Evolutionary conservation across 2,797 vertebrate genomes (phyloP).

Genomic region (Muscicapa comitata): DNA sequence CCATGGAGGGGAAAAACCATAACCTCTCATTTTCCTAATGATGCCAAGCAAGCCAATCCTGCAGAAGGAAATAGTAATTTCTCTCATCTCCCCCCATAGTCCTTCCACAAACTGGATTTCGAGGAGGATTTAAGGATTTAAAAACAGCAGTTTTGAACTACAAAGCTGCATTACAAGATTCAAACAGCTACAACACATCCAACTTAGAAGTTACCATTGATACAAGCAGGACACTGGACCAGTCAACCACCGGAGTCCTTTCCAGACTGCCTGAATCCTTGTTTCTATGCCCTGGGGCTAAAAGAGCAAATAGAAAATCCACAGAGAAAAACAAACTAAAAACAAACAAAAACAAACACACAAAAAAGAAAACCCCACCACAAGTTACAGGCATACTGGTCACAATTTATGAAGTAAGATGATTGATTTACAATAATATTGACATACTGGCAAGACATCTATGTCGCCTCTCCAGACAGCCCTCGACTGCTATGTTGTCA

Average conservation of each 20-base stretch:
- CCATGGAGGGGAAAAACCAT: not conserved
- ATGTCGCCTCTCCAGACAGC: not conserved
- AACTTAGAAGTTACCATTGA: not conserved
- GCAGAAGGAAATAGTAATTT: not conserved
- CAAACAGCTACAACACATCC: not conserved
- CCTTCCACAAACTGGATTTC: not conserved
- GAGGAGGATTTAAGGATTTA: not conserved
- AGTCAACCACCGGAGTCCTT: accelerated
- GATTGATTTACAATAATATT: not conserved
- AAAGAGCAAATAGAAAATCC: not conserved
- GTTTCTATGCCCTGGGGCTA: not conserved
- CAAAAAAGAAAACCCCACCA: too few species aligned
- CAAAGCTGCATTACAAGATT: not conserved
- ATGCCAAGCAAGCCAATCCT: not conserved
- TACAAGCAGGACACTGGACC: not conserved
- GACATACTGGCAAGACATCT: not conserved
- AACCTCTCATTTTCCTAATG: not conserved
- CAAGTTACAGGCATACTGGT: not conserved
- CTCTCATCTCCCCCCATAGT: not conserved
- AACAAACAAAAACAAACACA: too few species aligned
- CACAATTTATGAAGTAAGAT: not conserved
- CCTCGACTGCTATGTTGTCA: accelerated
- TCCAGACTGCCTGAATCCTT: not conserved
- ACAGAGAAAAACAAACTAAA: not conserved
- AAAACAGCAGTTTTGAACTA: not conserved